Conservation (phyloP, 1,140 invertebrate species). For the Phthorimaea operculella region DNA sequence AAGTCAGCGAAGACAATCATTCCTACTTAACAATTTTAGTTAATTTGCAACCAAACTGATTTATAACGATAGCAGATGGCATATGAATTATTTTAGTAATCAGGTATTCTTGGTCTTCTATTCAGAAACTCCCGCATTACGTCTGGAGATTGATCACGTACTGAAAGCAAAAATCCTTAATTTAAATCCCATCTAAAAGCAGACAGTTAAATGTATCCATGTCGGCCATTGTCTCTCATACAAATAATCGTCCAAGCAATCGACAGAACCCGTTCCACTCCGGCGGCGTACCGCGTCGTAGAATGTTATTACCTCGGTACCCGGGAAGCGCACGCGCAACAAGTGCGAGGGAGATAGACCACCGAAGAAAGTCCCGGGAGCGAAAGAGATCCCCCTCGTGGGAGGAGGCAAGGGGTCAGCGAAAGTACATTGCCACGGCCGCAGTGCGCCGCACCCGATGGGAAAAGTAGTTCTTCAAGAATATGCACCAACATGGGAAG, state of each 20-base stretch:
- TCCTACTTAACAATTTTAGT: too few species aligned
- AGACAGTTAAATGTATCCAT: constrained; percentile 28
- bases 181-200: constrained; percentile 12
- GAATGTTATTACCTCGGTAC: constrained; percentile 65
- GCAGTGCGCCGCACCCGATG: constrained; percentile 53
- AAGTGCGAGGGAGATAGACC: constrained; percentile 35
- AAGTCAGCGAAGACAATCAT: too few species aligned
- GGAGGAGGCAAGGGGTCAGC: constrained; percentile 62
- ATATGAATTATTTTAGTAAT: too few species aligned
- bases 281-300: constrained; percentile 60
- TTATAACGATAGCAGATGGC: too few species aligned
- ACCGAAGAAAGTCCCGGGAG: constrained; percentile 38
- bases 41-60: too few species aligned
- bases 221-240: constrained; percentile 58
- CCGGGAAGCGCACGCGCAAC: constrained; percentile 61
- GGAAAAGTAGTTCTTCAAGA: constrained; percentile 55
- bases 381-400: constrained; percentile 42
- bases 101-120: too few species aligned
- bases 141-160: too few species aligned
- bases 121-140: too few species aligned
- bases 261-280: constrained; percentile 63
- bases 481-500: constrained; percentile 44
- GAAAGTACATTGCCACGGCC: constrained; percentile 65
- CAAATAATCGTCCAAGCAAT: constrained; percentile 60
- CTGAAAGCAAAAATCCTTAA: background rate